Evolutionary conservation across 2,888 invertebrate species (phyloP), one percentile per base, ranked within the genome.

Genomic region (Tillus elongatus): DNA sequence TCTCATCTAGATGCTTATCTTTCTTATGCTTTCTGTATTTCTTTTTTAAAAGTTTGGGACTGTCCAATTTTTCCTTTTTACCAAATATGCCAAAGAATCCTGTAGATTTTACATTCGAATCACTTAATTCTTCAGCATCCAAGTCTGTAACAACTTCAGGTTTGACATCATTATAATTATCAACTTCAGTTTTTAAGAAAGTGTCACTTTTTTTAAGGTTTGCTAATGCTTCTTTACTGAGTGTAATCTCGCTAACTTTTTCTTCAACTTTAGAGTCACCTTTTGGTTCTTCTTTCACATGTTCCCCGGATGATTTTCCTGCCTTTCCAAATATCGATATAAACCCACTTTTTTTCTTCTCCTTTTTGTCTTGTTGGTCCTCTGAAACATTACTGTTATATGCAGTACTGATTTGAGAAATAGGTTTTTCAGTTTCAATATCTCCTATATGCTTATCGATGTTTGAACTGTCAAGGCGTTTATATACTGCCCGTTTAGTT

Each of bases 21-120:
- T 37, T 32, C 36, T 49, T 54, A 13, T 38, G 42, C 35, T 53
- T 54, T 28, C 50, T 53, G 15, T 47, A 41, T 13, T 47, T 41
- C 30, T 44, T 51, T 33, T 51, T 50, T 2, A 43, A 28, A 10
- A 44, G 36, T 33, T 49, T 51, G 0, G 53, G 53, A 35, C 51
- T 53, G 4, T 45, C 34, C 13, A 44, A 12, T 11, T 8, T 46
- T 3, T 49, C 44, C 39, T 49, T 53, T 35, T 52, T 54, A 29
- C 52, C 48, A 32, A 54, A 53, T 13, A 53, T 49, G 31, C 51
- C 45, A 32, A 54, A 53, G 4, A 54, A 33, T n/a, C 54, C 51
- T 3, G 37, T 10, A 12, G 53, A 47, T 34, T 47, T 49, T 4
- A 38, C 34, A 33, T 46, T 41, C 33, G 47, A 49, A 8, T 40